Base-by-base conservation (phyloP, 2,888 invertebrate species). In the Lissocephala sabroskyi region DNA sequence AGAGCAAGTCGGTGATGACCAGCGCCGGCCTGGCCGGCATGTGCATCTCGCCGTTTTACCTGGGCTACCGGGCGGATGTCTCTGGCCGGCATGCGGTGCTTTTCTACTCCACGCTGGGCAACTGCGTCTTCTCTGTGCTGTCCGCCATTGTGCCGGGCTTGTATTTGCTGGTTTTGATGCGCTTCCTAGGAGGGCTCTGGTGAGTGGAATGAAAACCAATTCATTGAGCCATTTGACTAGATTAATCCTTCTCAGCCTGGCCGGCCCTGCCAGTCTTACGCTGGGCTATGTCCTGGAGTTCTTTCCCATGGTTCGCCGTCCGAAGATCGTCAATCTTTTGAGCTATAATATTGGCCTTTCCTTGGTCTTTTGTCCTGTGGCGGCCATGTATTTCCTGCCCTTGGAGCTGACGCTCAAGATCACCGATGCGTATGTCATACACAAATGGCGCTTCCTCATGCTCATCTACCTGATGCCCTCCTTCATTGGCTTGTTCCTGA, bases 261-360 rank as follows among this genome's bases (percentile, higher is more conserved):
- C 16, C 5, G 52, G 26, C 2, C 41, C 45, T 0, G 52, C 35
- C 2, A 39, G 42, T 1, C 5, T 52, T 2, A n/a, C 30, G 5
- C 6, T 45, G 6, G 42, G 17, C 29, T 55, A 43, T 16, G 17
- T 55, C 1, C 17, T 18, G 3, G 55, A 55, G 28, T 55, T 55
- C 28, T 26, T 26, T 19, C 9, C 55, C 0, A 36, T 32, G 10
- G 1, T 4, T 0, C 17, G 29, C 42, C 48, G 45, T 1, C 28
- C 48, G 6, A 10, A 5, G 0, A 26, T 33, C 1, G 17, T 13
- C 0, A 43, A 30, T 2, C 1, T 45, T 2, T n/a, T 42, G 3
- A 40, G 39, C 14, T 45, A 29, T 1, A 14, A 5, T 4, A 7
- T 41, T n/a, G 49, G 45, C 1, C 0, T 45, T 1, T 18, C 7